Evolutionary conservation across 2,797 vertebrate genomes (phyloP).

Genomic region (Gadopsis marmoratus): DNA sequence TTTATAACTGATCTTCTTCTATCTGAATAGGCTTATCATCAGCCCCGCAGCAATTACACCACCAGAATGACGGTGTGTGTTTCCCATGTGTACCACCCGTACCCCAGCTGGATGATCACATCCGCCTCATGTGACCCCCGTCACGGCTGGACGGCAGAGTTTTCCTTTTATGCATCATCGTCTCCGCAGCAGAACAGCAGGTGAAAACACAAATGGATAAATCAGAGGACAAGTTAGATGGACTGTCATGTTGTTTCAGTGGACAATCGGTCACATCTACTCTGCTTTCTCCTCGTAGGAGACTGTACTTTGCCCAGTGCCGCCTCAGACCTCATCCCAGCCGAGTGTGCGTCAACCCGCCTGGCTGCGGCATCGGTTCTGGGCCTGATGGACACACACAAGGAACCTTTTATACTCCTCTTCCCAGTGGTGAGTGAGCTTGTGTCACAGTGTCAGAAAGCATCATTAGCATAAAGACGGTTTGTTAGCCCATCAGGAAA

Average conservation of each 20-base stretch:
- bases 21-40: constrained; percentile 91
- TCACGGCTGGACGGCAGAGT: constrained; percentile 93
- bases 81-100: constrained; percentile 94
- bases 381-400: constrained; percentile 91
- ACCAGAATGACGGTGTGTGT: constrained; percentile 96
- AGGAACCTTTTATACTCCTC: constrained; percentile 90
- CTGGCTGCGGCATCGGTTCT: constrained; percentile 90
- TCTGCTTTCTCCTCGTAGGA: constrained; percentile 81
- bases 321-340: constrained; percentile 92
- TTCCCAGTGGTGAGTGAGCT: constrained; percentile 74
- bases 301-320: constrained; percentile 93
- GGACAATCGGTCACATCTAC: constrained; percentile 22
- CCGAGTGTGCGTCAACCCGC: constrained; percentile 89
- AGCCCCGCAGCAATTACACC: constrained; percentile 96
- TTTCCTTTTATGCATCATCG: constrained; percentile 93
- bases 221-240: neutral
- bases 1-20: constrained; percentile 56
- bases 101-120: constrained; percentile 97
- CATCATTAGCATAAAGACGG: constrained; percentile 24
- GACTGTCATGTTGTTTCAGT: constrained; percentile 29
- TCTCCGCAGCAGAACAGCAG: constrained; percentile 90
- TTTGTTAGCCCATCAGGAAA: constrained; percentile 36
- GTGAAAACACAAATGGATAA: constrained; percentile 76
- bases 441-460: constrained; percentile 22
- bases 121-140: constrained; percentile 89